Percentiles rank a stretch among this genome's conserved stretches.
Conservation (phyloP, 1,140 invertebrate species). For the Papilio xuthus region DNA sequence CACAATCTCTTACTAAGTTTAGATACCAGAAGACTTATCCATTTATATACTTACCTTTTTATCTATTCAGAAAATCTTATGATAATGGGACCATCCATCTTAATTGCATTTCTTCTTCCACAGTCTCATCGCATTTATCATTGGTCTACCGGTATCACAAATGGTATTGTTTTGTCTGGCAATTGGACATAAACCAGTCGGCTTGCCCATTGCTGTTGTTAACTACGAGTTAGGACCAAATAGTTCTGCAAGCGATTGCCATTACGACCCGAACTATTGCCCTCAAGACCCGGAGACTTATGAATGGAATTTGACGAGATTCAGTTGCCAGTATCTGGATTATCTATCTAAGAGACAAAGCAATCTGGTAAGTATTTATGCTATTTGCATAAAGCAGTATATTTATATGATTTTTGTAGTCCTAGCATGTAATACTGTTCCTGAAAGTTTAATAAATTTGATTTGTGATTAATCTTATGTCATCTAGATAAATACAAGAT, state of each 20-base stretch:
- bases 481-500: too few species aligned
- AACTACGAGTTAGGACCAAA: slow-evolving; percentile 87
- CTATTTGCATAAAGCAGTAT: background rate
- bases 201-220: slow-evolving; percentile 91
- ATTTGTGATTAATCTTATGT: too few species aligned
- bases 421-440: too few species aligned
- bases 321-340: slow-evolving; percentile 90
- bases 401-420: too few species aligned
- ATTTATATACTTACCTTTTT: too few species aligned
- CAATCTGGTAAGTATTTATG: slow-evolving; percentile 81
- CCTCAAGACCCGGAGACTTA: slow-evolving; percentile 64
- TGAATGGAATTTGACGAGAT: slow-evolving; percentile 82
- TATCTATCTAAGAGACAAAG: slow-evolving; percentile 84
- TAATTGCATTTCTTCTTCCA: slow-evolving; percentile 49
- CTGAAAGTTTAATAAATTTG: too few species aligned
- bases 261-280: slow-evolving; percentile 82
- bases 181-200: slow-evolving; percentile 94
- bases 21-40: too few species aligned
- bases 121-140: slow-evolving; percentile 94
- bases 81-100: too few species aligned
- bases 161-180: slow-evolving; percentile 97
- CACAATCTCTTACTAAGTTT: too few species aligned
- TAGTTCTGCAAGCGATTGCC: slow-evolving; percentile 77
- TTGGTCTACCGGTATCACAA: slow-evolving; percentile 95
- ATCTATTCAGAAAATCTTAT: too few species aligned